Evolutionary conservation across 1,140 invertebrate species (phyloP).

Genomic region (Aradophagus sp.): DNA sequence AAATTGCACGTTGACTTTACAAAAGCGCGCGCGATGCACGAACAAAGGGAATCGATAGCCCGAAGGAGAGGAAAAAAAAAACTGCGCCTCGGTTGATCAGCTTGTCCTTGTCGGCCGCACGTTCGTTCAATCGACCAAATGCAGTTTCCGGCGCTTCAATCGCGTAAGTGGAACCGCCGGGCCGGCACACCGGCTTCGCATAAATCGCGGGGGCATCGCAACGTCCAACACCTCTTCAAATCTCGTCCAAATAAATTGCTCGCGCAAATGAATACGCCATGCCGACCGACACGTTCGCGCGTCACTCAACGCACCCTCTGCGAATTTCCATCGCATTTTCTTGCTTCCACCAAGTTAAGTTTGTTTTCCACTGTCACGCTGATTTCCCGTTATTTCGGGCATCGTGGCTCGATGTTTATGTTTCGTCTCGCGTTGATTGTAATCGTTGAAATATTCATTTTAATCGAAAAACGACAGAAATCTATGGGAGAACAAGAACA

Average conservation of each 20-base stretch:
- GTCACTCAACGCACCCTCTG: constrained; percentile 2
- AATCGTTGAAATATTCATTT: too few relatives aligned
- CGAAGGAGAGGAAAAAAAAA: constrained; percentile 53
- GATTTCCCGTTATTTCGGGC: too few relatives aligned
- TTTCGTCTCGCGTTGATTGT: too few relatives aligned
- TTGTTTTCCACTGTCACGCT: too few relatives aligned
- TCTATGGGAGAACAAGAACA: too few relatives aligned
- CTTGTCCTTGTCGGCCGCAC: constrained; percentile 32
- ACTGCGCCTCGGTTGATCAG: constrained; percentile 46
- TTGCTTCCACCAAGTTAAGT: too few relatives aligned
- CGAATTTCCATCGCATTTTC: constrained; percentile 13
- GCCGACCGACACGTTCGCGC: constrained; percentile 7
- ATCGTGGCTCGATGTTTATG: too few relatives aligned
- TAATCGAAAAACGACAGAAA: too few relatives aligned
- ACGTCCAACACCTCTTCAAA: constrained; percentile 31
- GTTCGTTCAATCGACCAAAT: constrained; percentile 54
- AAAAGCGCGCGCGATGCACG: background rate
- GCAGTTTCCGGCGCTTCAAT: constrained; percentile 49
- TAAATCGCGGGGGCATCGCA: constrained; percentile 41
- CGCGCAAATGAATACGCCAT: constrained; percentile 20
- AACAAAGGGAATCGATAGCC: constrained; percentile 37
- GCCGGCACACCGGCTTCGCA: constrained; percentile 24
- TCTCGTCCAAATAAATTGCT: constrained; percentile 33
- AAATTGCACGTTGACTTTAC: background rate
- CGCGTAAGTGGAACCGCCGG: constrained; percentile 21